Conservation (phyloP, 2,888 invertebrate species). For the Lumbricus terrestris region DNA sequence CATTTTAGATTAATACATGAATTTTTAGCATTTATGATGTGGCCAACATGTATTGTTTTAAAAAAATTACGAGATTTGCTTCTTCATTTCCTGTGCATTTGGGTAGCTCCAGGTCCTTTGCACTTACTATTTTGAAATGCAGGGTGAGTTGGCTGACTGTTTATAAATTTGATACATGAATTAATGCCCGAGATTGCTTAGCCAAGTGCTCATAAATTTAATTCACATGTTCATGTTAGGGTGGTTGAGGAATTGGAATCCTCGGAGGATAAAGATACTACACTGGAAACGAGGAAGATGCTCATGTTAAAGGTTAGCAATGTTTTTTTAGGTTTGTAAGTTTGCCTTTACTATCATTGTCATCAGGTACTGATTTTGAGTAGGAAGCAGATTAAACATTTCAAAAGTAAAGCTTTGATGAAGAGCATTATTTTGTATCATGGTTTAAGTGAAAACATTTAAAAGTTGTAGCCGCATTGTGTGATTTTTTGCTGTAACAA, state of each 20-base stretch:
- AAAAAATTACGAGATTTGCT: background rate
- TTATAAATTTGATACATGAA: background rate
- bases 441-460: background rate
- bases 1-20: background rate
- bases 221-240: background rate
- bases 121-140: background rate
- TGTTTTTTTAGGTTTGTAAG: background rate
- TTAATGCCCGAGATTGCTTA: background rate
- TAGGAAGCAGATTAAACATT: background rate
- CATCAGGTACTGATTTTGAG: background rate
- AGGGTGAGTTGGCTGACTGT: background rate
- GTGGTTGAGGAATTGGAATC: conserved; percentile 25
- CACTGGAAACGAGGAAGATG: conserved; percentile 70
- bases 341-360: background rate
- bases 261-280: conserved; percentile 67
- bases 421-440: background rate
- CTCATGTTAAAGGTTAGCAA: conserved; percentile 61
- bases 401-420: background rate
- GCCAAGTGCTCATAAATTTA: background rate
- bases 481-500: background rate
- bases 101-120: background rate
- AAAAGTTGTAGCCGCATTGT: background rate
- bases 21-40: background rate
- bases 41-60: background rate
- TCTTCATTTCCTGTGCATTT: background rate